These are phyloP conservation scores for Gymnobelideus leadbeateri DNA, from an alignment of 2,113 vertebrate species.

Conservation along the genomic window DNA sequence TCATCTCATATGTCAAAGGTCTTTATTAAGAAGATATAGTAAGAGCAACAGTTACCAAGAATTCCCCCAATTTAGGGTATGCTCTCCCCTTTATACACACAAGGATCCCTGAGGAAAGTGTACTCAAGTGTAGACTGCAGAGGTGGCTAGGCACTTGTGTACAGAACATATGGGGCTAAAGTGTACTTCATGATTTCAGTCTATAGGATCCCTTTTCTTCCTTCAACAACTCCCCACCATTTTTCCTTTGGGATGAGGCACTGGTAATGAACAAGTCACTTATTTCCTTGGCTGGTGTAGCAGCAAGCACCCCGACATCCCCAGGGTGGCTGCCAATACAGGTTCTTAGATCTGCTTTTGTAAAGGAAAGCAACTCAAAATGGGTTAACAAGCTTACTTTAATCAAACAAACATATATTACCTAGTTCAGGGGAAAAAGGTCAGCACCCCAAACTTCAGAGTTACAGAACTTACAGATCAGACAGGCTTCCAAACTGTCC, in stretches of 20 bases:
- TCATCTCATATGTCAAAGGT: background rate
- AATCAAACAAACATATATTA: too few species aligned
- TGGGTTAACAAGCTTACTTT: too few species aligned
- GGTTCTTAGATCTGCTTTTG: too few species aligned
- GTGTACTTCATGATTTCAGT: background rate
- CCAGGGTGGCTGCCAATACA: too few species aligned
- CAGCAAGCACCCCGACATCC: too few species aligned
- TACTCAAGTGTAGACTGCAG: background rate
- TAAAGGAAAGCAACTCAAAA: too few species aligned
- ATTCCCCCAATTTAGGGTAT: background rate
- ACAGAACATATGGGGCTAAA: background rate
- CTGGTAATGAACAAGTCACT: background rate
- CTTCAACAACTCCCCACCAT: background rate
- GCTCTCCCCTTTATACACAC: background rate
- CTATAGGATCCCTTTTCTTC: background rate
- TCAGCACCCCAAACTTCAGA: too few species aligned
- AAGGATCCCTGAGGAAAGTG: background rate
- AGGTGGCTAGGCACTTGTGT: background rate
- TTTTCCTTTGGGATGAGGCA: background rate
- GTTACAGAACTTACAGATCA: too few species aligned
- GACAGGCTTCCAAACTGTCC: too few species aligned
- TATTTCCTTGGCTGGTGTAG: background rate
- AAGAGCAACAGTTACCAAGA: background rate
- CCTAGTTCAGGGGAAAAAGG: too few species aligned
- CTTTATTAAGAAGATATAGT: background rate